A percentile compares a stretch with the other conserved stretches of the same genome.
Evolutionary conservation across 2,797 vertebrate species (phyloP).

Genomic region (Melanogrammus aeglefinus): DNA sequence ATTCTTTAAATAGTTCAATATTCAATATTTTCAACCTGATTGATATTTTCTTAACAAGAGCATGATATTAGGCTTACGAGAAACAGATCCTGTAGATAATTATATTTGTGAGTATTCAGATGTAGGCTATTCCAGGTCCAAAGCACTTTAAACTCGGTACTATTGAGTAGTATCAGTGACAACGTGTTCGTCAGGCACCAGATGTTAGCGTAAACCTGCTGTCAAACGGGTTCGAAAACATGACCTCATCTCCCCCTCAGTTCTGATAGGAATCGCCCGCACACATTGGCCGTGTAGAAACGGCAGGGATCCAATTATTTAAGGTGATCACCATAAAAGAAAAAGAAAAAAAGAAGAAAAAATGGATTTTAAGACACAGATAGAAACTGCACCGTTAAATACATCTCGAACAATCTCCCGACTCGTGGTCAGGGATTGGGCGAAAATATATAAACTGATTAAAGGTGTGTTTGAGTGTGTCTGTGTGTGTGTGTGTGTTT

Average conservation of each 20-base stretch:
- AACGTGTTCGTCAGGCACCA: neutral
- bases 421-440: neutral
- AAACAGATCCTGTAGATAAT: neutral
- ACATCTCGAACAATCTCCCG: neutral
- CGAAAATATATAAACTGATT: neutral
- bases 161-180: no score
- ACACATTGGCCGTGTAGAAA: neutral
- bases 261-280: neutral
- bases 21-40: neutral
- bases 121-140: neutral
- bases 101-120: neutral
- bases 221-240: neutral
- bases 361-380: neutral
- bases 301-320: neutral
- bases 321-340: neutral
- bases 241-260: neutral
- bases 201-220: neutral
- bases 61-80: neutral
- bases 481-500: conserved; percentile 21
- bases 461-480: conserved; percentile 11
- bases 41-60: neutral
- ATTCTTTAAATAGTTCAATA: neutral
- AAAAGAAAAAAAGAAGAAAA: neutral
- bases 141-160: neutral
- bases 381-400: neutral